These are phyloP conservation scores for Pluvianellus socialis DNA, from an alignment of 2,113 vertebrate species.

Conservation along the genomic window DNA sequence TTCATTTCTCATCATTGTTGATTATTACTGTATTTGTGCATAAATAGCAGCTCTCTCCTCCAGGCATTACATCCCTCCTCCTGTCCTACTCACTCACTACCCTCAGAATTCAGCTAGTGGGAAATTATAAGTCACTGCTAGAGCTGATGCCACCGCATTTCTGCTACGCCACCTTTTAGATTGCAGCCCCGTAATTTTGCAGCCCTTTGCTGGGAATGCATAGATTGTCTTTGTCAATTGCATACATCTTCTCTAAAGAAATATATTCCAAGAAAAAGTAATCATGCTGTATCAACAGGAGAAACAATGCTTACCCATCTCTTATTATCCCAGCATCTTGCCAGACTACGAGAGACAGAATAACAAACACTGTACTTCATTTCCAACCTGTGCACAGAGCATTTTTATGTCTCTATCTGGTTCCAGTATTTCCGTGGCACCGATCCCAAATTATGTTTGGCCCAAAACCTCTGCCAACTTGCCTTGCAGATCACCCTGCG, in stretches of 20 bases:
- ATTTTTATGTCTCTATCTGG: background rate
- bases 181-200: background rate
- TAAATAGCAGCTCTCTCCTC: background rate
- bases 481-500: background rate
- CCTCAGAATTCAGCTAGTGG: background rate
- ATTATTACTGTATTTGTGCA: constrained; percentile 38
- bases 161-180: background rate
- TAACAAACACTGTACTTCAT: constrained; percentile 50
- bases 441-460: background rate
- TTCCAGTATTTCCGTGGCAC: constrained; percentile 19
- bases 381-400: background rate
- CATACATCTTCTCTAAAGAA: background rate
- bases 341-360: constrained; percentile 43
- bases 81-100: background rate
- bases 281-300: background rate
- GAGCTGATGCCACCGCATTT: background rate
- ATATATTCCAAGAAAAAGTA: background rate
- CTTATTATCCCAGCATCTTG: constrained; percentile 34
- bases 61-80: background rate
- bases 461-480: constrained; percentile 16
- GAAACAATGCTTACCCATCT: constrained; percentile 41
- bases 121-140: background rate
- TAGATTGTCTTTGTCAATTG: constrained; percentile 6
- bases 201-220: constrained; percentile 9
- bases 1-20: constrained; percentile 38